Conservation (phyloP, 2,113 vertebrate species). For the Notiomystis cincta region DNA sequence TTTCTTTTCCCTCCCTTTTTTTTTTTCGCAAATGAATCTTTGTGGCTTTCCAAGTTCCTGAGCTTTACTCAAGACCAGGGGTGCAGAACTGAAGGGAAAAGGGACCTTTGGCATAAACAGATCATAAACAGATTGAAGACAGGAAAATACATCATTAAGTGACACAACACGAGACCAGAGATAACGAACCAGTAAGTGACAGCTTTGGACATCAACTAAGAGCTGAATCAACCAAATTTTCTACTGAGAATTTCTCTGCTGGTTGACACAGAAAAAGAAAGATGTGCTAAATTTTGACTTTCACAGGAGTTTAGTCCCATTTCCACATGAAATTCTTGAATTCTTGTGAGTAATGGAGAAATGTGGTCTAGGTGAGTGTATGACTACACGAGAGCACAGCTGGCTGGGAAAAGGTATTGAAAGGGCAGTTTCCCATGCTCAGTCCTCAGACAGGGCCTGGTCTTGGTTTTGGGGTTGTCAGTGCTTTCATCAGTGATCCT, state of each 20-base stretch:
- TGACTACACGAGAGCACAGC: neutral
- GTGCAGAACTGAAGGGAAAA: constrained; percentile 6
- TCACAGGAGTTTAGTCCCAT: neutral
- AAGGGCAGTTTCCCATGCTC: neutral
- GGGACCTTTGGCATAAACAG: neutral
- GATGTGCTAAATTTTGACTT: neutral
- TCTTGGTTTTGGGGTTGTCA: neutral
- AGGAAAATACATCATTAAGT: constrained; percentile 10
- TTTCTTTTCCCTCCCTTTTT: neutral
- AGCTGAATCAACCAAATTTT: neutral
- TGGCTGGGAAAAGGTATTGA: neutral
- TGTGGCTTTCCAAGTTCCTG: constrained; percentile 36
- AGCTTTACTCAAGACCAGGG: constrained; percentile 9
- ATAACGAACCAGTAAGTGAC: neutral
- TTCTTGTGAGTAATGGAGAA: neutral
- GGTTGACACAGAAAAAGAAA: neutral
- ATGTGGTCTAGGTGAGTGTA: neutral
- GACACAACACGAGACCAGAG: neutral
- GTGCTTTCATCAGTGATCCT: neutral
- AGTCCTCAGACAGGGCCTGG: neutral
- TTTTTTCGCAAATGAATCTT: neutral
- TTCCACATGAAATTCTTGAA: neutral
- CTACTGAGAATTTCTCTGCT: neutral
- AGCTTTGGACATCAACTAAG: neutral
- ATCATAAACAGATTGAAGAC: constrained; percentile 19